Conservation (phyloP, 2,888 invertebrate species). For the Eupithecia subfuscata region DNA sequence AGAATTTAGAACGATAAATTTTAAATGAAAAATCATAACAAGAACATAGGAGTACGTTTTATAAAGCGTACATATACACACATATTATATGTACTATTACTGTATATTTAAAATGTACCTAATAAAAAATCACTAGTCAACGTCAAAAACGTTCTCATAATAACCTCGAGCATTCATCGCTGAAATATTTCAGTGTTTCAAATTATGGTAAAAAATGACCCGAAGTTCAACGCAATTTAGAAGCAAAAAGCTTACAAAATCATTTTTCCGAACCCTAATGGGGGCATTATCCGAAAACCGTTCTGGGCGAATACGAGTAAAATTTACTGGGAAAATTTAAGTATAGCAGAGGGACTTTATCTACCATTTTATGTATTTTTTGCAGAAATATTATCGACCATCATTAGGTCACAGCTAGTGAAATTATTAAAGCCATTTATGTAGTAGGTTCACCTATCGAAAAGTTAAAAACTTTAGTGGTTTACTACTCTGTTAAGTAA, state of each 20-base stretch:
- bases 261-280: constrained; percentile 73
- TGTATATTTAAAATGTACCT: neutral
- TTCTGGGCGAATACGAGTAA: constrained; percentile 69
- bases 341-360: constrained; percentile 69
- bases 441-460: neutral
- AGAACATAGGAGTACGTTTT: neutral
- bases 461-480: neutral
- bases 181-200: constrained; percentile 48
- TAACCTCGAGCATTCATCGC: constrained; percentile 43
- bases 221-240: constrained; percentile 49
- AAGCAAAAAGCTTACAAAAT: constrained; percentile 60
- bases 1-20: neutral
- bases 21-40: neutral
- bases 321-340: constrained; percentile 71
- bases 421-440: constrained; percentile 1
- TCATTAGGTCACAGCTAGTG: constrained; percentile 34
- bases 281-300: constrained; percentile 73
- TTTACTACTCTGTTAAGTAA: neutral
- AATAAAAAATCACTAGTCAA: neutral
- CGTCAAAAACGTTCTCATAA: constrained; percentile 46
- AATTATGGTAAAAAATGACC: constrained; percentile 53
- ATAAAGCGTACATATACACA: too few relatives aligned
- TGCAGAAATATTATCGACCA: constrained; percentile 57
- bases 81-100: too few relatives aligned
- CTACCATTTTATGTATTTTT: constrained; percentile 73